Percentiles rank a stretch among this genome's conserved stretches.
phyloP scores from a whole-genome alignment of 2,888 invertebrate species.

The Mesodorylaimus sp. region DNA sequence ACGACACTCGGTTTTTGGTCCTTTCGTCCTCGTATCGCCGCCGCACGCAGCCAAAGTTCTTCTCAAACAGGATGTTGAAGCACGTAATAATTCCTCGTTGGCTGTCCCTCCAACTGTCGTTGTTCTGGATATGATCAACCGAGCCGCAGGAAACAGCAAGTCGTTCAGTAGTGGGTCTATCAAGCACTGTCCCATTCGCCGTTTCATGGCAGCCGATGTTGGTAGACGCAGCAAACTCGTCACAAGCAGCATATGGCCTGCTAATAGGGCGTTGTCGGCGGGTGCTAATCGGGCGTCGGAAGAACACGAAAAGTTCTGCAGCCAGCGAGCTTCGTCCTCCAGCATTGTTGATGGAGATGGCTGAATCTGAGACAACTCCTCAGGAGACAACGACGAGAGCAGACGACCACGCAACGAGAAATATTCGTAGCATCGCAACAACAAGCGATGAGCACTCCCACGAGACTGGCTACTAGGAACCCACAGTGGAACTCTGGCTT shows the following conservation, averaged over 20 bases:
- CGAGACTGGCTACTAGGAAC: slow-evolving; percentile 31
- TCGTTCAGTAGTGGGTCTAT: slow-evolving; percentile 28
- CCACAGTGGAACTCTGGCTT: slow-evolving; percentile 37
- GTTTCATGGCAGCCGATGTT: slow-evolving; percentile 1
- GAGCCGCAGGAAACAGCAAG: slow-evolving; percentile 37
- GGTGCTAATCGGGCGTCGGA: not conserved
- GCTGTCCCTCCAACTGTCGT: not conserved
- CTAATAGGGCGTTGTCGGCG: slow-evolving; percentile 24
- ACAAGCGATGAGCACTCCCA: slow-evolving; percentile 18
- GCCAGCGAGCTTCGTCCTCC: slow-evolving; percentile 36
- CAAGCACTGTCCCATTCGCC: not conserved
- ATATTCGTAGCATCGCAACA: slow-evolving; percentile 36
- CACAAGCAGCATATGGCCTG: slow-evolving; percentile 31
- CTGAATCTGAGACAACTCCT: slow-evolving; percentile 13
- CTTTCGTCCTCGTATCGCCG: no score
- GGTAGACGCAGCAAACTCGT: not conserved
- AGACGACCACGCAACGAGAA: slow-evolving; percentile 35
- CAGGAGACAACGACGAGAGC: slow-evolving; percentile 28
- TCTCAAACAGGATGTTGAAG: no score
- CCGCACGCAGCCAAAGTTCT: no score
- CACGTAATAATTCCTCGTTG: no score
- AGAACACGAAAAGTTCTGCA: slow-evolving; percentile 30
- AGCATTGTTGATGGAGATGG: slow-evolving; percentile 29
- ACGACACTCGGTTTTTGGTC: slow-evolving; percentile 30
- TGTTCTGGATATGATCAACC: not conserved